These are phyloP conservation scores for Amphiura filiformis DNA, from an alignment of 35 echinoderm and acorn worm genomes.

Conservation along the genomic window DNA sequence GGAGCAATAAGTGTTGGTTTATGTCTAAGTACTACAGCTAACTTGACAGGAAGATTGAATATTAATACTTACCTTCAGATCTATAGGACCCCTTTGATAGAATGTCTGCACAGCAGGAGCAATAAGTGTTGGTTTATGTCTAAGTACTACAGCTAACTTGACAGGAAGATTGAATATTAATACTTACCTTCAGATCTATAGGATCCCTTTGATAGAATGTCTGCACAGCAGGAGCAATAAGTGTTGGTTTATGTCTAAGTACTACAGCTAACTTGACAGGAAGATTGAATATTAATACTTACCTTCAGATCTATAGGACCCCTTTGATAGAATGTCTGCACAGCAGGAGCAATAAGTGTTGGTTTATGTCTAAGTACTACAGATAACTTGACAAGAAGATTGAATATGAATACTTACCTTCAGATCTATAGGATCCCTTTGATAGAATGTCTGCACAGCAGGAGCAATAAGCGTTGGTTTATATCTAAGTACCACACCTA, in stretches of 20 bases:
- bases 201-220: constrained; percentile 86
- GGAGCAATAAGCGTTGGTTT: constrained; percentile 47
- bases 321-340: constrained; percentile 75
- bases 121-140: constrained; percentile 42
- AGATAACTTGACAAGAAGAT: too few species aligned
- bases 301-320: constrained; percentile 83
- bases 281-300: too few species aligned
- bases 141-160: too few species aligned
- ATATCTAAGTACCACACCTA: constrained; percentile 40
- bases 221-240: constrained; percentile 58
- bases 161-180: too few species aligned
- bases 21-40: constrained; percentile 41
- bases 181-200: too few species aligned
- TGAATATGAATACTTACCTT: too few species aligned
- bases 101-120: constrained; percentile 72
- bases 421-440: constrained; percentile 80
- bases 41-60: too few species aligned
- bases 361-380: constrained; percentile 53
- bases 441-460: constrained; percentile 77
- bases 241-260: constrained; percentile 37
- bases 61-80: too few species aligned
- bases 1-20: constrained; percentile 47
- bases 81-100: constrained; percentile 77
- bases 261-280: too few species aligned
- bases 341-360: constrained; percentile 45